Base-by-base conservation (phyloP, 2,888 invertebrate genomes). In the Lobophora halterata region DNA sequence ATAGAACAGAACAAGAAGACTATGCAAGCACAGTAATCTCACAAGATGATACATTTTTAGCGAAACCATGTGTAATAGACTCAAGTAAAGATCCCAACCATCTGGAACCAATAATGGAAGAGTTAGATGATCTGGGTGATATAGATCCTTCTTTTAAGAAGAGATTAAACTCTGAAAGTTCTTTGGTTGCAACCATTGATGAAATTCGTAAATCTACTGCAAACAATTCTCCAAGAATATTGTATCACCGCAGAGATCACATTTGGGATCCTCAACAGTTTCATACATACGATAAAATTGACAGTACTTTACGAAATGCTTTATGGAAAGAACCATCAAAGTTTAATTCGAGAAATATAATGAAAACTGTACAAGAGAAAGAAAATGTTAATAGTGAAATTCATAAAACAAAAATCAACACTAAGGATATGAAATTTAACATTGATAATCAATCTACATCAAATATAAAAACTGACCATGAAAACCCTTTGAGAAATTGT, bases 101-200 rank as follows among this genome's bases (percentile, higher is more conserved):
- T 32, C 65, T 90, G 33, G 89, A 89, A 61, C 88, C 89, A 2
- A 89, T 89, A 27, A 52, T 87, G 46, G 90, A 90, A 65, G 91
- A 91, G 56, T 71, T 89, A 18, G 90, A 90, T 49, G 90, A 90
- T 48, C 60, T 88, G 26, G 79, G 77, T n/a, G 87, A 88, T 36
- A 65, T 83, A 47, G 83, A 83, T 37, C 60, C 64, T 14, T 65
- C 73, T 12, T 74, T 61, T 50, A 78, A 88, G 62, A 75, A 86
- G 55, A 69, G 80, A 48, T 61, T 83, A 20, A 87, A 81, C 59
- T 88, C 88, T 11, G 89, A 89, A 60, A 90, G 90, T 61, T 89
- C 90, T 3, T 68, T 91, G 3, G 91, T 91, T 3, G 90, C 90
- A 5, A 91, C 91, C 1, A 91, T 91, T 42, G 91, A 91, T 59